Evolutionary conservation across 1,140 invertebrate genomes (phyloP).

Genomic region (Tetraneura akinire): DNA sequence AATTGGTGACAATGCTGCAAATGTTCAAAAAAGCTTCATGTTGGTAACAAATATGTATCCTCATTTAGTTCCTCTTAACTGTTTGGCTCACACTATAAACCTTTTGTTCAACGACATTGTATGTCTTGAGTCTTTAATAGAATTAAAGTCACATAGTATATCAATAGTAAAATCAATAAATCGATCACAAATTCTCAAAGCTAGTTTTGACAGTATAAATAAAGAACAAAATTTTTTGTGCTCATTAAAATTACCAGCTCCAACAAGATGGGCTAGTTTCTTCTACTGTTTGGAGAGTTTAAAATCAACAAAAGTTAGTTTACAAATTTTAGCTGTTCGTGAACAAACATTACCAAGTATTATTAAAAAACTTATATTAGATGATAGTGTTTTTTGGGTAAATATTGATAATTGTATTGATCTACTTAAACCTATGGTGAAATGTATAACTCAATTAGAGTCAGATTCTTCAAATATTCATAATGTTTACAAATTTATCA

Average conservation of each 20-base stretch:
- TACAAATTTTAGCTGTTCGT: not conserved
- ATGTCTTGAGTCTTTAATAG: not conserved
- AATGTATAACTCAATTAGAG: not conserved
- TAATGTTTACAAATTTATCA: not conserved
- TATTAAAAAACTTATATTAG: not conserved
- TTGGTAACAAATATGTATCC: not conserved
- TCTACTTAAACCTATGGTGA: not conserved
- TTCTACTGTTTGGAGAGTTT: slow-evolving; percentile 1
- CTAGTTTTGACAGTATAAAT: not conserved
- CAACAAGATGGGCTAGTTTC: slow-evolving; percentile 3
- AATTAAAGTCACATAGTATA: not conserved
- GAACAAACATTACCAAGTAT: not conserved
- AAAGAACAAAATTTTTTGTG: not conserved
- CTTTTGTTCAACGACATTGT: not conserved
- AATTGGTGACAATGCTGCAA: not conserved
- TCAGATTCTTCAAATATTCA: not conserved
- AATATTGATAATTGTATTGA: not conserved
- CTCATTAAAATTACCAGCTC: not conserved
- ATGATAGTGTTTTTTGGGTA: not conserved
- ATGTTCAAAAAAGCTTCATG: not conserved
- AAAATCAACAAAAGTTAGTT: not conserved
- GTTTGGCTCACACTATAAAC: not conserved
- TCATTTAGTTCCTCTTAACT: slow-evolving; percentile 1
- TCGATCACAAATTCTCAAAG: not conserved
- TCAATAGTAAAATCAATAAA: not conserved